Percentiles rank a stretch among this genome's conserved stretches.
Conservation (phyloP, 2,888 invertebrate genomes). For the Herminia tarsipennalis region DNA sequence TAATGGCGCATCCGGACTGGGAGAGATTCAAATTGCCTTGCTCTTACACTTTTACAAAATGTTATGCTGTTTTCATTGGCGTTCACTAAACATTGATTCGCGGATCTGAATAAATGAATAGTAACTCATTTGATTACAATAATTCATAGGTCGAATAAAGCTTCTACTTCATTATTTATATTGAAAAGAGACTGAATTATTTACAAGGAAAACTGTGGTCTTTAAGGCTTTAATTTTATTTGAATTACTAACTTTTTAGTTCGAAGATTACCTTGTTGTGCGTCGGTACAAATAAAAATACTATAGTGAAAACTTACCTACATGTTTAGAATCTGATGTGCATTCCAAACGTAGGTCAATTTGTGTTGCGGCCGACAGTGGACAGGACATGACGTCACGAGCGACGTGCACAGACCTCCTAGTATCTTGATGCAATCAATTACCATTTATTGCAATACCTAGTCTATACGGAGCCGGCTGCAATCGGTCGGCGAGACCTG, state of each 20-base stretch:
- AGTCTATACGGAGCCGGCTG: constrained; percentile 28
- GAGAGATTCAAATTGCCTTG: constrained; percentile 10
- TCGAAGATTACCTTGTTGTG: no score
- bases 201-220: no score
- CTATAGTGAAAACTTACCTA: background rate
- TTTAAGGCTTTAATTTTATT: no score
- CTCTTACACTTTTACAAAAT: constrained; percentile 15
- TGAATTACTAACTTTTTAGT: no score
- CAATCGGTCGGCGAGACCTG: constrained; percentile 25
- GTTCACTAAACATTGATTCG: constrained; percentile 35
- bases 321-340: background rate
- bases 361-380: constrained; percentile 15
- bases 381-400: constrained; percentile 51
- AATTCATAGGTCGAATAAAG: constrained; percentile 25
- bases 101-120: constrained; percentile 42
- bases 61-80: constrained; percentile 30
- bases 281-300: background rate
- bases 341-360: constrained; percentile 10
- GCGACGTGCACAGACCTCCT: constrained; percentile 40
- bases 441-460: constrained; percentile 50
- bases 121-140: constrained; percentile 32
- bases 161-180: constrained; percentile 23
- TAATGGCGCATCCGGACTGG: constrained; percentile 36
- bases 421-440: constrained; percentile 54
- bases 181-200: background rate